A percentile compares a stretch with the other conserved stretches of the same genome.
Conservation (phyloP, 2,113 vertebrate genomes). For the Sphaerodactylus townsendi region DNA sequence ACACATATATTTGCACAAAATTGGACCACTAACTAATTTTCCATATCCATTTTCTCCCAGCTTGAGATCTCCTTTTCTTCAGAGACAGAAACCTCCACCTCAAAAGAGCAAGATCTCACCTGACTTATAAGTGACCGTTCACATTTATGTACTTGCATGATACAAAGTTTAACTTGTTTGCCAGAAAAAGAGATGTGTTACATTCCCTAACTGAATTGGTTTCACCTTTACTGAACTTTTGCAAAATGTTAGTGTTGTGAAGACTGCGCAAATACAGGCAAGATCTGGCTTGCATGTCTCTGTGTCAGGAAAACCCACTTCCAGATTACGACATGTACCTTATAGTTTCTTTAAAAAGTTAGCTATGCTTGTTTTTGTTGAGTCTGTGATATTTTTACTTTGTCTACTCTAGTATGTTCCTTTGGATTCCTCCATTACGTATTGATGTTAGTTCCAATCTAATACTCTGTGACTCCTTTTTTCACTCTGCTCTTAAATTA, state of each 20-base stretch:
- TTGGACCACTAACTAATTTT: neutral
- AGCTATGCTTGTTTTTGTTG: neutral
- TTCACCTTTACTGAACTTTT: neutral
- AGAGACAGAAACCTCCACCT: neutral
- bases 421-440: too few relatives aligned
- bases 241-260: slow-evolving; percentile 3
- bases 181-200: neutral
- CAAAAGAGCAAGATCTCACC: neutral
- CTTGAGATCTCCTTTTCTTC: neutral
- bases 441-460: too few relatives aligned
- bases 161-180: neutral
- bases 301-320: neutral
- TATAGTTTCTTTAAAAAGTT: neutral
- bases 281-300: slow-evolving; percentile 45
- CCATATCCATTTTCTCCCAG: neutral
- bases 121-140: neutral
- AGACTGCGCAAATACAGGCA: slow-evolving; percentile 6
- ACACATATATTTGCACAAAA: neutral
- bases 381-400: too few relatives aligned
- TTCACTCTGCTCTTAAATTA: too few relatives aligned
- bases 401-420: too few relatives aligned
- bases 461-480: too few relatives aligned
- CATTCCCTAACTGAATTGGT: neutral
- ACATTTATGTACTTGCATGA: neutral
- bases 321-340: neutral